Conservation (phyloP, 2,888 invertebrate species). For the Drosophila quinaria region DNA sequence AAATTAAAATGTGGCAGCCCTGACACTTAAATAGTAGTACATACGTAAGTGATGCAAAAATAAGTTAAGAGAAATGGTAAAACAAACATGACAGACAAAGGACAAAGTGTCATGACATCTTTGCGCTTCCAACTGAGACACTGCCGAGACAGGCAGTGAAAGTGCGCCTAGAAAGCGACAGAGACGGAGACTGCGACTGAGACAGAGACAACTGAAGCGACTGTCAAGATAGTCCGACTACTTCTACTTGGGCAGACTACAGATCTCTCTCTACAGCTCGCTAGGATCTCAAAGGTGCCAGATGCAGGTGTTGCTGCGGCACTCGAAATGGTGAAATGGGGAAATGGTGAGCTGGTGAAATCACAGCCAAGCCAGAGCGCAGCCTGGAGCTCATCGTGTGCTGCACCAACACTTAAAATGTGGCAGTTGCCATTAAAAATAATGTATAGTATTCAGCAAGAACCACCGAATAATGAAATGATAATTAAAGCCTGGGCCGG, state of each 20-base stretch:
- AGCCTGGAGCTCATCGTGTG: not conserved
- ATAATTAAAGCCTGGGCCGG: slow-evolving; percentile 65
- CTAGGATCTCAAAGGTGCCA: slow-evolving; percentile 46
- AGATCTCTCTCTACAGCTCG: not conserved
- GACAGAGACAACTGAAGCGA: slow-evolving; percentile 11
- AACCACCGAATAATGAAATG: slow-evolving; percentile 71
- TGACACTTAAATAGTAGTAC: slow-evolving; percentile 60
- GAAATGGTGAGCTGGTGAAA: too few species aligned
- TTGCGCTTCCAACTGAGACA: slow-evolving; percentile 53
- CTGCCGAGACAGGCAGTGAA: slow-evolving; percentile 61
- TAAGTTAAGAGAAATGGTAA: slow-evolving; percentile 14
- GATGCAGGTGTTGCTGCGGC: slow-evolving; percentile 10
- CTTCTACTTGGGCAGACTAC: not conserved
- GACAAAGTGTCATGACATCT: slow-evolving; percentile 45
- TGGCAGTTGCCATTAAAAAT: slow-evolving; percentile 72
- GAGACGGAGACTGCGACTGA: slow-evolving; percentile 13
- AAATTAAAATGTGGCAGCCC: slow-evolving; percentile 77
- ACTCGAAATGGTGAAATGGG: slow-evolving; percentile 23
- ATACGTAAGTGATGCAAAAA: not conserved
- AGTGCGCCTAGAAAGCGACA: slow-evolving; percentile 44
- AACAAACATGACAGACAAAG: slow-evolving; percentile 51
- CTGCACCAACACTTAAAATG: slow-evolving; percentile 63
- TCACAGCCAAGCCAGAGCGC: not conserved
- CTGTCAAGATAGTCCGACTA: slow-evolving; percentile 38
- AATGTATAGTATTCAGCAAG: slow-evolving; percentile 60